Evolutionary conservation across 2,888 invertebrate genomes (phyloP), one percentile per base, ranked within the genome.

Genomic region (Sphaeridia pumilis): DNA sequence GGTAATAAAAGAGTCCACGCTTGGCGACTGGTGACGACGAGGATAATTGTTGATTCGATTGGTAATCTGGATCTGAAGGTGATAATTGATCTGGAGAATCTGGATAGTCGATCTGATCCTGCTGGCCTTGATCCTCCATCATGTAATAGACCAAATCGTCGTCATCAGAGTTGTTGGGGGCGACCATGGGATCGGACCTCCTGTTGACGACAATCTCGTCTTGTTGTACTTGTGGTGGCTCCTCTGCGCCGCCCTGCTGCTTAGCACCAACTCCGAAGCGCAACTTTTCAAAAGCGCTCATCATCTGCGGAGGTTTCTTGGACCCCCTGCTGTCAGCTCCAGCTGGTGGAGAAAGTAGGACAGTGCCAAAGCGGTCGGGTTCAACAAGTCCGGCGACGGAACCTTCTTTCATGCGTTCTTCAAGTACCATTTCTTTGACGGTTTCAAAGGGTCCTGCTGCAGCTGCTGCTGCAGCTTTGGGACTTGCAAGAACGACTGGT

Each of bases 241-340:
- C 25, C 25, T 3, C 27, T 41, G 21, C 49, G 14, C 49, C 41
- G n/a, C n/a, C n/a, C n/a, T n/a, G n/a, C n/a, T n/a, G n/a, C n/a
- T n/a, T n/a, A n/a, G n/a, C n/a, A n/a, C n/a, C n/a, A n/a, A n/a
- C n/a, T n/a, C 65, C 65, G 56, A 65, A 66, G 46, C 66, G 59
- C 31, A 66, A 58, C 54, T 61, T 63, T 56, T 66, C 66, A 52
- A 65, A 66, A 14, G 66, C 57, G 34, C 64, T 63, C 63, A 63
- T 61, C 48, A 61, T 54, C 59, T 63, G 59, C 47, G 49, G 52
- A 14, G 64, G 59, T 52, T 64, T 65, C 54, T 63, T 64, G 25
- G 60, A 61, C 17, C 60, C 55, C 10, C 65, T 57, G 3, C 65
- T 63, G 51, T 65, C 63, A 36, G 54, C 56, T 46, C 65, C 65